These are phyloP conservation scores for Hystrix brachyura DNA, from an alignment of 2,113 vertebrate species.

Conservation along the genomic window DNA sequence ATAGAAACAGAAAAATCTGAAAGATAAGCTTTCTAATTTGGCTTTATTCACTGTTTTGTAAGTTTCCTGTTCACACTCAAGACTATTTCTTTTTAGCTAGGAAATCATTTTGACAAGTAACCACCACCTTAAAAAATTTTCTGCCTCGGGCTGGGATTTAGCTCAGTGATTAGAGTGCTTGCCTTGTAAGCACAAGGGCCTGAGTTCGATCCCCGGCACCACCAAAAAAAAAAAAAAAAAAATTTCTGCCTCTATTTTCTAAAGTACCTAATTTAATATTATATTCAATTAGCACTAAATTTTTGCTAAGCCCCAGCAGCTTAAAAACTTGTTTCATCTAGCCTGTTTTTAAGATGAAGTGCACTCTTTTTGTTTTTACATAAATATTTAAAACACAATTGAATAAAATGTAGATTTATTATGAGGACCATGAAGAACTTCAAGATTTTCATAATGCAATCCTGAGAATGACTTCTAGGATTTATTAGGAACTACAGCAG, in stretches of 20 bases:
- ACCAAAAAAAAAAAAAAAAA: neutral
- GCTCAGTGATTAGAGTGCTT: no score
- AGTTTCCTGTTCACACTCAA: neutral
- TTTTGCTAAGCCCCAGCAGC: neutral
- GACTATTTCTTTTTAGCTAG: neutral
- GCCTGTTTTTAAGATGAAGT: slow-evolving; percentile 14
- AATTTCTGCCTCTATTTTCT: neutral
- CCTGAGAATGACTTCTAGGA: neutral
- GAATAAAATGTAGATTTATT: slow-evolving; percentile 12
- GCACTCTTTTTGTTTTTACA: neutral
- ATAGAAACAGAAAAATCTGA: neutral
- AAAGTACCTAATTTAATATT: neutral
- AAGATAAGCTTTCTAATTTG: neutral
- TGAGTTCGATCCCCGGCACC: no score
- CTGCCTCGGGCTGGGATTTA: no score
- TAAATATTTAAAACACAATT: slow-evolving; percentile 48
- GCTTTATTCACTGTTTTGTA: neutral
- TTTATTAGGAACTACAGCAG: neutral
- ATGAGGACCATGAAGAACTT: neutral
- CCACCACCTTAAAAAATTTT: neutral
- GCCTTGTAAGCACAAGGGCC: no score
- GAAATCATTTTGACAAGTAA: slow-evolving; percentile 25
- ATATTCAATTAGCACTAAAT: neutral
- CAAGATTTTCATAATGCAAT: neutral
- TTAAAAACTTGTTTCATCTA: slow-evolving; percentile 39